Base-by-base conservation (phyloP, 2,888 invertebrate species). In the Esperia sulphurella region DNA sequence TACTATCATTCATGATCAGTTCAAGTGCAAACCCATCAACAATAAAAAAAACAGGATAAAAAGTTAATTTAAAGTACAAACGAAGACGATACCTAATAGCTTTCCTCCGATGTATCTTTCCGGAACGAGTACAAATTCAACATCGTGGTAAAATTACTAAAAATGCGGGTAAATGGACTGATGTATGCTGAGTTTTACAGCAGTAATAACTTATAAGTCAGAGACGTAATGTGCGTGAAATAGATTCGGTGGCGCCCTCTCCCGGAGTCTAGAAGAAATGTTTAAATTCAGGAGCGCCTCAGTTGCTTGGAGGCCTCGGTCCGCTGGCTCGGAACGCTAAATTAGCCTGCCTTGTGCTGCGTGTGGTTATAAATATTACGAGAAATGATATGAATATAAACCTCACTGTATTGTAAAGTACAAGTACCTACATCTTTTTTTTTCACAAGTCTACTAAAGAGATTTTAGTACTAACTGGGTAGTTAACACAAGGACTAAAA, bases 121-220 rank as follows among this genome's bases (percentile, higher is more conserved):
- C 14, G 1, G 2, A 33, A 10, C 13, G 38, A 8, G 28, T 29
- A 8, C 14, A 21, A 40, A 40, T 21, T 41, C 41, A 41, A 41
- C n/a, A 14, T 9, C 37, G 14, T 29, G 29, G 29, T 12, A n/a
- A 68, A 69, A 74, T 72, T 66, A 69, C 73, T 68, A 71, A 75
- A 79, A 80, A 68, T 68, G 61, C 53, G 65, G 63, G 72, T 70
- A 82, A 85, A 84, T 82, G 78, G 71, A 73, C 68, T 79, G 79
- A 83, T 71, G 75, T 79, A 69, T 77, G 76, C 80, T 83, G 82
- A 82, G 77, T 74, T 84, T 83, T 79, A 84, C 82, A 76, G 81
- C 80, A 55, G 77, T 68, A 78, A 84, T 84, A 83, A 84, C 69
- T 85, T n/a, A 35, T 35, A 83, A 83, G 76, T 79, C 78, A 70